Conservation (phyloP, 2,888 invertebrate genomes). For the Gymnoscelis rufifasciata region DNA sequence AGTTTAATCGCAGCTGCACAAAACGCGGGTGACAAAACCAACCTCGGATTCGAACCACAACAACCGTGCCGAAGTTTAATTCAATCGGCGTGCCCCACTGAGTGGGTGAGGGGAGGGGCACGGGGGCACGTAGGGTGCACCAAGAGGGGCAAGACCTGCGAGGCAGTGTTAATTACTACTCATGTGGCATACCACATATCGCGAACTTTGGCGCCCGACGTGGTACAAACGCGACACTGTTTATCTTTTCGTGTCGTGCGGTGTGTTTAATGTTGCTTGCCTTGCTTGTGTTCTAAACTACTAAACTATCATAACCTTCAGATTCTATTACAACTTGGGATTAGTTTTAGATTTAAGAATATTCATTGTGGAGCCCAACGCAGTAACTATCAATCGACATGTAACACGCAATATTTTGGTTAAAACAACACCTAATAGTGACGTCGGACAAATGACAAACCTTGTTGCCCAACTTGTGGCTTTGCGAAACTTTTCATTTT, state of each 20-base stretch:
- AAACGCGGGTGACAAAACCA: conserved; percentile 70
- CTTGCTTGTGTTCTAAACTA: conserved; percentile 12
- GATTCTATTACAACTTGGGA: not conserved
- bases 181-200: conserved; percentile 74
- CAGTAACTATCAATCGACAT: too few relatives aligned
- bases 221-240: conserved; percentile 50
- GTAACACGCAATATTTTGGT: too few relatives aligned
- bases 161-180: conserved; percentile 76
- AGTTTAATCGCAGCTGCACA: conserved; percentile 73
- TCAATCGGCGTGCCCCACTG: conserved; percentile 71
- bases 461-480: conserved; percentile 2
- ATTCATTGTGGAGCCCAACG: too few relatives aligned
- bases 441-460: not conserved
- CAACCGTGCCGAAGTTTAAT: conserved; percentile 76
- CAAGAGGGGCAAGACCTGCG: conserved; percentile 38
- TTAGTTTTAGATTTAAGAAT: too few relatives aligned
- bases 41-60: conserved; percentile 70
- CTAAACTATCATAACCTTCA: not conserved
- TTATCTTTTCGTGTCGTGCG: conserved; percentile 64
- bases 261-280: conserved; percentile 48
- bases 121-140: conserved; percentile 24
- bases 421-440: not conserved
- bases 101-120: conserved; percentile 33
- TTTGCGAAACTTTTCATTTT: conserved; percentile 4
- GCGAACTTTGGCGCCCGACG: conserved; percentile 72